Evolutionary conservation across 2,113 vertebrate genomes (phyloP), one percentile per base, ranked within the genome.

Genomic region (Macroglossus sobrinus): DNA sequence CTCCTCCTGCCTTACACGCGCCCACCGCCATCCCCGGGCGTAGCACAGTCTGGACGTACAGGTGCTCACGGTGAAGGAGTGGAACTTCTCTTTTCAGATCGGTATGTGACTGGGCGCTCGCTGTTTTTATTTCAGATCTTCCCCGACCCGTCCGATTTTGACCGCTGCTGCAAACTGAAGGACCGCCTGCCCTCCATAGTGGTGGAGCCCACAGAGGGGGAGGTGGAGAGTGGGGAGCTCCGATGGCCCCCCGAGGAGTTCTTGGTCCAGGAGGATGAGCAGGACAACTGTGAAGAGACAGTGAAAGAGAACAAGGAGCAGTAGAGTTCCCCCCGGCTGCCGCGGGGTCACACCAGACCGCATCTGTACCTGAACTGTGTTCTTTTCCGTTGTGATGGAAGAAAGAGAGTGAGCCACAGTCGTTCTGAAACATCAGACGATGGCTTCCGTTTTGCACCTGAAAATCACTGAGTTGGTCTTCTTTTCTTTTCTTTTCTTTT

Each of bases 181-280:
- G 99, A 99, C 98, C 99, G 99, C 2, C 99, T 99, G 81, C 99
- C 99, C 8, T 99, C 99, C 76, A 99, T 99, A 0, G 99, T 99
- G 97, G 99, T 99, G 91, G 99, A 99, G 95, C 99, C 99, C 0
- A 99, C 99, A 0, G 99, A 99, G 88, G 99, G 99, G 0, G 99
- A 99, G 0, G 99, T 99, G 85, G 99, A 99, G 98, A 99, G 99
- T 0, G 99, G 99, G 3, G 99, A 99, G 98, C 99, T 99, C 64
- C 99, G 99, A 97, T 99, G 99, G 99, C 99, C 99, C 0, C 99
- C 99, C 0, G 99, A 99, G 88, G 99, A 99, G 97, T 99, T 99
- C 97, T 97, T 99, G 0, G 99, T 99, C 96, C 99, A 99, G 84
- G 99, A 99, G 66, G 99, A 98, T 0, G 99, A 99, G 0, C 99